Conservation (phyloP, 2,888 invertebrate genomes). For the Cataglyphis altisquamis region DNA sequence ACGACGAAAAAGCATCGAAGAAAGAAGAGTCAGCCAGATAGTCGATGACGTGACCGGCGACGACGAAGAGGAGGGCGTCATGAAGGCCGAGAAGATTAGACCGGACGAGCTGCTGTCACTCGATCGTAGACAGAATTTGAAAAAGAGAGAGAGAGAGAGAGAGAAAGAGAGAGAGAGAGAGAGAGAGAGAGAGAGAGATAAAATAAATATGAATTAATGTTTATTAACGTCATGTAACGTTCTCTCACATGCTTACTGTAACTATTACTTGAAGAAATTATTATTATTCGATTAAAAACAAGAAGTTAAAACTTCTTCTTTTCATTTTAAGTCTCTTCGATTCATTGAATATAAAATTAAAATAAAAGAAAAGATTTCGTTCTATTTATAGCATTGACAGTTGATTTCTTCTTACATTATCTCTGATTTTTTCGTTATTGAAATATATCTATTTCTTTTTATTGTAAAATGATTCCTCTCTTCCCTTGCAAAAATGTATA, state of each 20-base stretch:
- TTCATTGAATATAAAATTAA: neutral
- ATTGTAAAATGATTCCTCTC: neutral
- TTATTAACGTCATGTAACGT: neutral
- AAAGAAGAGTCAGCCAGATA: slow-evolving; percentile 51
- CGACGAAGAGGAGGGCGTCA: slow-evolving; percentile 28
- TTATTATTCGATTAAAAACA: neutral
- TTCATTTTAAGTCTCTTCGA: neutral
- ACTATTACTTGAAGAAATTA: neutral
- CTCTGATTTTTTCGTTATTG: neutral
- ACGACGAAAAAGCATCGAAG: slow-evolving; percentile 42
- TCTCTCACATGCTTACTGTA: neutral
- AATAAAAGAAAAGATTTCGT: neutral
- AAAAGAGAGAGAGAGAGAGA: too few species aligned
- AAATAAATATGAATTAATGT: neutral
- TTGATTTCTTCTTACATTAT: neutral
- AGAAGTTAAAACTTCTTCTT: neutral
- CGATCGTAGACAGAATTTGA: neutral
- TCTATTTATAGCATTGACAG: neutral
- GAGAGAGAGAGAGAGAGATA: neutral
- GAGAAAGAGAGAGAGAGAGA: too few species aligned
- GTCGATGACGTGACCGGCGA: slow-evolving; percentile 51
- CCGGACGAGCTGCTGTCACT: neutral
- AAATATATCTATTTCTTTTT: neutral
- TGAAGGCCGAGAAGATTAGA: slow-evolving; percentile 21
- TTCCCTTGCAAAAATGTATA: neutral